A percentile compares a stretch with the other conserved stretches of the same genome.
phyloP scores from a whole-genome alignment of 2,888 invertebrate genomes.

The Drosophila affinis region DNA sequence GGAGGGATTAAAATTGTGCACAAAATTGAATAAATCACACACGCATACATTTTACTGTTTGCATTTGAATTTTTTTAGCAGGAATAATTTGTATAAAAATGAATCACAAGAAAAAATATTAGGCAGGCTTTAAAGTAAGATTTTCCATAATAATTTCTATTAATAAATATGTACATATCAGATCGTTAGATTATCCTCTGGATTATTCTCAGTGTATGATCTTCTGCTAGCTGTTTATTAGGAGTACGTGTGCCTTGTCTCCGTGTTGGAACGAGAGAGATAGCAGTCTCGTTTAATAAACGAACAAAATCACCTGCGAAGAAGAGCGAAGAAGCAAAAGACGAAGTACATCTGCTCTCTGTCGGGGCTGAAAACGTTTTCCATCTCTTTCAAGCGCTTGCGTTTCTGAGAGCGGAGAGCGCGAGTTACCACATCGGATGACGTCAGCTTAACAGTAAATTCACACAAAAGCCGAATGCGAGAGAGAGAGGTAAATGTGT shows the following conservation, averaged over 20 bases:
- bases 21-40: constrained; percentile 4
- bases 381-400: too few species aligned
- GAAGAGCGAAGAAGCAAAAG: background rate
- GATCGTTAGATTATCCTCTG: background rate
- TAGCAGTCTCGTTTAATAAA: too few species aligned
- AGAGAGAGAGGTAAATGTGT: background rate
- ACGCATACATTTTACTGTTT: background rate
- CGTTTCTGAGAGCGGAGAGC: too few species aligned
- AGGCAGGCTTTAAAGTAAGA: background rate
- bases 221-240: background rate
- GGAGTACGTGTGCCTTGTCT: too few species aligned
- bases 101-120: background rate
- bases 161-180: background rate
- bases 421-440: too few species aligned
- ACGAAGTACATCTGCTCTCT: too few species aligned
- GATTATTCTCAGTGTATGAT: background rate
- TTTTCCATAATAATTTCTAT: background rate
- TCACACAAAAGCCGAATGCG: background rate
- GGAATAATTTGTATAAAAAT: background rate
- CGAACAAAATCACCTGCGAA: too few species aligned
- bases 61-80: background rate
- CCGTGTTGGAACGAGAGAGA: too few species aligned
- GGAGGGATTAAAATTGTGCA: constrained; percentile 17
- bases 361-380: too few species aligned
- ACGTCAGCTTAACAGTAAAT: too few species aligned